Evolutionary conservation across 2,797 vertebrate genomes (phyloP).

Genomic region (Gobionotothen gibberifrons): DNA sequence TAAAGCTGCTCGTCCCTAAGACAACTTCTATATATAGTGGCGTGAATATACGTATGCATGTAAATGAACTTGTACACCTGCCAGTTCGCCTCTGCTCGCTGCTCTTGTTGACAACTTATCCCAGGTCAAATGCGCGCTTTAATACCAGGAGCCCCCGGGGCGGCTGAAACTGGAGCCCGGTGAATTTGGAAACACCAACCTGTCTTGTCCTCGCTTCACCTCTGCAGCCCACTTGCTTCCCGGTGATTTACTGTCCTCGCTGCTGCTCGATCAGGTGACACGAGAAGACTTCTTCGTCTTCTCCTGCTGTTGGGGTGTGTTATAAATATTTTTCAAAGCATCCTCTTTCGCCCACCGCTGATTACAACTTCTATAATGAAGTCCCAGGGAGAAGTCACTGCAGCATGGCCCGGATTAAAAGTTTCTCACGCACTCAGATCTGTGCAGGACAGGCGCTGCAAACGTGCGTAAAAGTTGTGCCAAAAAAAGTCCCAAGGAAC

Average conservation of each 20-base stretch:
- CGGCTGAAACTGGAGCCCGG: slow-evolving; percentile 79
- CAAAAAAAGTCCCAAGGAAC: slow-evolving; percentile 46
- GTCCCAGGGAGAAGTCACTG: slow-evolving; percentile 48
- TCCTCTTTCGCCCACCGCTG: slow-evolving; percentile 58
- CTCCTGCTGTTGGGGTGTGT: slow-evolving; percentile 18
- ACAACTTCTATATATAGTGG: slow-evolving; percentile 82
- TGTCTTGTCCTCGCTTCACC: slow-evolving; percentile 82
- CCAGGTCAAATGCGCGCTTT: slow-evolving; percentile 79
- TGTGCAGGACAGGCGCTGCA: slow-evolving; percentile 10
- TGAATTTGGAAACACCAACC: slow-evolving; percentile 79
- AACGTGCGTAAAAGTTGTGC: slow-evolving; percentile 53
- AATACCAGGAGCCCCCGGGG: slow-evolving; percentile 75
- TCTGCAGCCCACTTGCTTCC: slow-evolving; percentile 58
- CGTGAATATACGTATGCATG: slow-evolving; percentile 76
- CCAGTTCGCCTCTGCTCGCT: slow-evolving; percentile 76
- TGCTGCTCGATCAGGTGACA: slow-evolving; percentile 32
- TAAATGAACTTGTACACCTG: slow-evolving; percentile 83
- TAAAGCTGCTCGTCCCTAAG: slow-evolving; percentile 72
- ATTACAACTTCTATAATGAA: slow-evolving; percentile 28
- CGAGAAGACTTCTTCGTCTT: slow-evolving; percentile 12
- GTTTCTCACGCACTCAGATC: slow-evolving; percentile 42
- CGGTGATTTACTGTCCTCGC: slow-evolving; percentile 63
- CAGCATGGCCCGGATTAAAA: slow-evolving; percentile 60
- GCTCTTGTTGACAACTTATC: slow-evolving; percentile 85
- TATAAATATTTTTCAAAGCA: slow-evolving; percentile 56